phyloP scores from a whole-genome alignment of 2,888 invertebrate species.

The Tridacna gigas region DNA sequence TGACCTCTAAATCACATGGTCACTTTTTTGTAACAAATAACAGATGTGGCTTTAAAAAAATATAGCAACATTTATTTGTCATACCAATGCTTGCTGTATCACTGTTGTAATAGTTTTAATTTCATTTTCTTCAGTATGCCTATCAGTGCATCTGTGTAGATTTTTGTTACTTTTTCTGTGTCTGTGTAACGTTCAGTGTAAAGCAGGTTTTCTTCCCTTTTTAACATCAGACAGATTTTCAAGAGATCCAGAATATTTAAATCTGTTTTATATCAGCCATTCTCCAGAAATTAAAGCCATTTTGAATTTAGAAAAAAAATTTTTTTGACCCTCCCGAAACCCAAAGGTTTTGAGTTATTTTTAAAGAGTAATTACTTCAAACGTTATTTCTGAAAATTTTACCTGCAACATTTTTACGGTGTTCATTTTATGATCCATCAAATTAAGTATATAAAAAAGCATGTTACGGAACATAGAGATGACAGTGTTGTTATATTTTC shows the following conservation, averaged over 20 bases:
- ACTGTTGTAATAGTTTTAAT: conserved; percentile 9
- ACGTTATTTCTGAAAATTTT: neutral
- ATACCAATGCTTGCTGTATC: conserved; percentile 21
- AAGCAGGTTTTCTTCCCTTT: too few relatives aligned
- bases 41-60: conserved; percentile 6
- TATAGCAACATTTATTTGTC: conserved; percentile 32
- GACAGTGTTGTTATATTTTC: neutral
- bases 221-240: too few relatives aligned
- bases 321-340: neutral
- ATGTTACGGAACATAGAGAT: neutral
- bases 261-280: too few relatives aligned
- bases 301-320: neutral
- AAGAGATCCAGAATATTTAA: too few relatives aligned
- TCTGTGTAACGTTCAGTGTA: too few relatives aligned
- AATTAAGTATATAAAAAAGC: neutral
- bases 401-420: neutral
- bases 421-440: neutral
- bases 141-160: neutral
- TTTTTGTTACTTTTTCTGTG: neutral
- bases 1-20: conserved; percentile 24
- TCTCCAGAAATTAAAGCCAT: neutral
- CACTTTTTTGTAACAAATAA: conserved; percentile 16
- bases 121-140: neutral
- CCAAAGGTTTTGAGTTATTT: neutral
- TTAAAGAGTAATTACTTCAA: neutral